Conservation (phyloP, 2,888 invertebrate genomes). For the Sminthurinus aureus region DNA sequence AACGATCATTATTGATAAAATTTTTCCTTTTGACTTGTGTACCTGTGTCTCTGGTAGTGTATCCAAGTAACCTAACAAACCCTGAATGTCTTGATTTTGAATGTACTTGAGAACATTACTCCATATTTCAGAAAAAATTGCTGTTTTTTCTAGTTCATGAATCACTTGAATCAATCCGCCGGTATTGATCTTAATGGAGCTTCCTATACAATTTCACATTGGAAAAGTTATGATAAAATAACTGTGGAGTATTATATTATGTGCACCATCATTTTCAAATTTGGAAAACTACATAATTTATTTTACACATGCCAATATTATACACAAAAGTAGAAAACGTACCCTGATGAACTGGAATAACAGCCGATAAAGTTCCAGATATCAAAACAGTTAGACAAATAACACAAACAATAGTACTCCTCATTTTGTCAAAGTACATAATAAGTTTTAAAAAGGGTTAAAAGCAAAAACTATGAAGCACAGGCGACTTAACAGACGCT, state of each 20-base stretch:
- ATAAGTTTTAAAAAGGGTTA: not conserved
- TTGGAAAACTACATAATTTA: too few relatives aligned
- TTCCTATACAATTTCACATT: not conserved
- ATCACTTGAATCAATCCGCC: not conserved
- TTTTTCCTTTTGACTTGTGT: not conserved
- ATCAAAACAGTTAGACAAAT: too few relatives aligned
- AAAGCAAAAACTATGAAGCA: not conserved
- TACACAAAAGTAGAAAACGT: too few relatives aligned
- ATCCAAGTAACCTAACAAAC: conserved; percentile 9
- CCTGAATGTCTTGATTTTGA: conserved; percentile 3
- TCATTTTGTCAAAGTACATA: too few relatives aligned
- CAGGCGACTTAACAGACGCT: not conserved
- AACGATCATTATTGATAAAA: not conserved
- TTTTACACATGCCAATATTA: too few relatives aligned
- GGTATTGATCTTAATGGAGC: not conserved
- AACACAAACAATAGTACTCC: too few relatives aligned
- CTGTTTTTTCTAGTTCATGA: not conserved
- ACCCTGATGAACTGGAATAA: too few relatives aligned
- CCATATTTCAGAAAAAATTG: not conserved
- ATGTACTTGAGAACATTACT: not conserved
- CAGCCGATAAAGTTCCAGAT: too few relatives aligned
- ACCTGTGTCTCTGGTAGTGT: conserved; percentile 21
- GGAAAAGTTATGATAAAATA: not conserved
- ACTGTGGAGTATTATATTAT: not conserved
- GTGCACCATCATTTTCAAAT: not conserved